Evolutionary conservation across 2,888 invertebrate species (phyloP).

Genomic region (Osmoderma eremita): DNA sequence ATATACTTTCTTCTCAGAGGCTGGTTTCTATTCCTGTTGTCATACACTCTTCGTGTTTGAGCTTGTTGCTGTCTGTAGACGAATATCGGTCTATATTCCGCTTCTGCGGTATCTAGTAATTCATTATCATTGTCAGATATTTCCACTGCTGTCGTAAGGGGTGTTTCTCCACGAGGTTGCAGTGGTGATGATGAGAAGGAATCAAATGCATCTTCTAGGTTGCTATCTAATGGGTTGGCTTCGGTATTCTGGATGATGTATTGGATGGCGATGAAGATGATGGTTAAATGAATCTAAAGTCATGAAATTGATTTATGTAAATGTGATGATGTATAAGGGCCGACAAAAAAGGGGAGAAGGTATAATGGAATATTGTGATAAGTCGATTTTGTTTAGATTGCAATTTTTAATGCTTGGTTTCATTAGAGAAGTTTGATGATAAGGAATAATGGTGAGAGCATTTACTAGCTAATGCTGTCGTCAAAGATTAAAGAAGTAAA

Average conservation of each 20-base stretch:
- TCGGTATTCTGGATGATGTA: background rate
- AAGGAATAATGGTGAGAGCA: too few relatives aligned
- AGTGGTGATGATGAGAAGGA: background rate
- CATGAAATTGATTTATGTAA: background rate
- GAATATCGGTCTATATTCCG: conserved; percentile 10
- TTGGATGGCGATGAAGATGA: background rate
- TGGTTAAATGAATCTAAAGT: background rate
- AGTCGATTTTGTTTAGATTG: too few relatives aligned
- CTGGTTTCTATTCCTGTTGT: background rate
- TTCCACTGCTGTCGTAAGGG: background rate
- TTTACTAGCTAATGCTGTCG: too few relatives aligned
- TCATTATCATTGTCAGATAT: background rate
- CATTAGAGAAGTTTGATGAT: too few relatives aligned
- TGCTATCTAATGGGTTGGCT: background rate
- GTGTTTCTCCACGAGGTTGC: background rate
- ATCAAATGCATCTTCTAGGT: too few relatives aligned
- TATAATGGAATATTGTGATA: background rate
- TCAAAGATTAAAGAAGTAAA: too few relatives aligned
- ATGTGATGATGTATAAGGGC: too few relatives aligned
- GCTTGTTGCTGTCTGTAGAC: conserved; percentile 24
- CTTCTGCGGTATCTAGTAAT: background rate
- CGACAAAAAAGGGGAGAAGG: background rate
- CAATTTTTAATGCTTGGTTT: too few relatives aligned
- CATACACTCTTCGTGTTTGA: conserved; percentile 5
- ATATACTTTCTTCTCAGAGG: background rate